Evolutionary conservation across 2,113 vertebrate species (phyloP), one percentile per base, ranked within the genome.

Genomic region (Casuarius casuarius): DNA sequence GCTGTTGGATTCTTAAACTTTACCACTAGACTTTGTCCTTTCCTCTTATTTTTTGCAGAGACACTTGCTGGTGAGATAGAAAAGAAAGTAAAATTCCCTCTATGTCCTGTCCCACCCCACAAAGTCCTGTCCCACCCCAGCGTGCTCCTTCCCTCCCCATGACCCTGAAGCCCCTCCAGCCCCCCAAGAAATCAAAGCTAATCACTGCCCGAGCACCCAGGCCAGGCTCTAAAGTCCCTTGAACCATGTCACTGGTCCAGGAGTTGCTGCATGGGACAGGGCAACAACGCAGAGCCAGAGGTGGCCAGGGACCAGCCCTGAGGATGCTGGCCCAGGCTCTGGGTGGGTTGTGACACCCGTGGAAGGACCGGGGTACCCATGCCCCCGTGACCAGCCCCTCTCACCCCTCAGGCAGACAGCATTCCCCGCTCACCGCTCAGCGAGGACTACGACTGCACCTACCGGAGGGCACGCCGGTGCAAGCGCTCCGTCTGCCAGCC

Each of bases 391-490:
- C 90, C 67, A 73, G 75, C 33, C 51, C 70, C 63, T 96, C 71
- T 96, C 77, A 6, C 75, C 71, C 90, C 91, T 84, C 89, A 99
- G 99, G 99, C 98, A 99, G 99, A 99, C 82, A 98, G 99, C 78
- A 97, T 99, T 97, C 98, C 98, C 96, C 99, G 98, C 94, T 78
- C 98, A 70, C 98, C 98, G 13, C 98, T 98, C 84, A 98, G 96
- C n/a, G 99, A 98, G 94, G 98, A 98, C 48, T 99, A 97, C 2
- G 98, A 98, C 87, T 98, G 98, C 96, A 98, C 97, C 80, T 98
- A 98, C 96, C 98, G 97, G 15, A 97, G 97, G 49, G 91, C 87
- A 0, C 97, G 98, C 40, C 98, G 97, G n/a, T 97, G 97, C 86
- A 98, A 98, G 92, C 97, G 78, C 79, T 98, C 98, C 29, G 91